Percentiles rank a stretch among this genome's conserved stretches.
phyloP scores from a whole-genome alignment of 2,797 vertebrate genomes.

The Mus spretus region DNA sequence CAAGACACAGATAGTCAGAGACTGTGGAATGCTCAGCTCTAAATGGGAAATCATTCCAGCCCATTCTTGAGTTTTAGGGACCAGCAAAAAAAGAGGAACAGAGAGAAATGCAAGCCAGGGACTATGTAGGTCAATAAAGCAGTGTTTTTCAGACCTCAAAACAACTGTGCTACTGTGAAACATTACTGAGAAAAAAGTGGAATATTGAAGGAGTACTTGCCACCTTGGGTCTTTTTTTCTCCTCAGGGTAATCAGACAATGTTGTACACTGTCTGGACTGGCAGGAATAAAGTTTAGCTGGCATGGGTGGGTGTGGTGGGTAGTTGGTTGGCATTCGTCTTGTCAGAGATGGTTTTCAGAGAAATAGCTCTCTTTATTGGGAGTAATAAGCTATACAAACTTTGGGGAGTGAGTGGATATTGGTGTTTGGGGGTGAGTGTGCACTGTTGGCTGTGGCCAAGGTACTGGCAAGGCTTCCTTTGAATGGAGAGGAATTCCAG shows the following conservation, averaged over 20 bases:
- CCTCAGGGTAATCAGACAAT: not conserved
- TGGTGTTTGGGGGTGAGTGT: not conserved
- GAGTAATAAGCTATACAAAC: not conserved
- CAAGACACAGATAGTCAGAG: not conserved
- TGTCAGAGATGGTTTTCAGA: not conserved
- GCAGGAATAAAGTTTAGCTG: not conserved
- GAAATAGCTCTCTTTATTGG: not conserved
- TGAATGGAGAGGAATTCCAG: not conserved
- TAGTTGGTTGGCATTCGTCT: not conserved
- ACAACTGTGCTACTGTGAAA: not conserved
- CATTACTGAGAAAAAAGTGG: slow-evolving; percentile 8
- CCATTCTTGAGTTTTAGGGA: not conserved
- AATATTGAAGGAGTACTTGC: not conserved
- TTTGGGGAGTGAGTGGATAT: not conserved
- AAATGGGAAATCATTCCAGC: too few species aligned
- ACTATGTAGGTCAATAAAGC: not conserved
- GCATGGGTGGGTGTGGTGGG: not conserved
- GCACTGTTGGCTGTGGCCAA: not conserved
- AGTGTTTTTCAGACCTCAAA: not conserved
- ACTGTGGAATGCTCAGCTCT: not conserved
- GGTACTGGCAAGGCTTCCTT: not conserved
- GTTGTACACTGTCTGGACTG: not conserved
- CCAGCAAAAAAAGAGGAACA: not conserved
- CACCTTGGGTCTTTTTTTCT: not conserved
- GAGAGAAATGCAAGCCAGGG: not conserved